Conservation (phyloP, 1,140 invertebrate species). For the Chelonus insularis region DNA sequence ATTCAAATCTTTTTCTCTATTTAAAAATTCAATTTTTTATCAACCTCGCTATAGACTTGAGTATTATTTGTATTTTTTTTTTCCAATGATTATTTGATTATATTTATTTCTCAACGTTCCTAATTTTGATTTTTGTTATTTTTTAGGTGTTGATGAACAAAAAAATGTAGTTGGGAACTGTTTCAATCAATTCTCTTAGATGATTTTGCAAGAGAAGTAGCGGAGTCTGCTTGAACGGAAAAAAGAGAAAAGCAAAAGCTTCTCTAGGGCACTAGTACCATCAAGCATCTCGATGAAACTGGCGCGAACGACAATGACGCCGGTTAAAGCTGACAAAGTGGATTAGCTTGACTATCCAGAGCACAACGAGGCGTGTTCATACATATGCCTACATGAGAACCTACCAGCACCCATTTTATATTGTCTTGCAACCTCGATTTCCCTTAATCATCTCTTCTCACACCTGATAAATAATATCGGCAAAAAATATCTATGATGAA, state of each 20-base stretch:
- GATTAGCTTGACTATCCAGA: conserved; percentile 15
- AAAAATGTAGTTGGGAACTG: no score
- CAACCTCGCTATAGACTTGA: no score
- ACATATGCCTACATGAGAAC: neutral
- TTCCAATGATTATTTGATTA: no score
- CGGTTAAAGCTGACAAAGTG: conserved; percentile 23
- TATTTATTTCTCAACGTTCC: no score
- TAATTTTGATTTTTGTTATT: no score
- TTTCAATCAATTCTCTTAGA: no score
- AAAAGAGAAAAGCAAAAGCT: neutral
- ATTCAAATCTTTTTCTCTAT: no score
- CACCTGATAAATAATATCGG: neutral
- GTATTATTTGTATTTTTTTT: no score
- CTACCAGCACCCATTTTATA: conserved; percentile 8
- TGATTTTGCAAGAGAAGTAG: no score
- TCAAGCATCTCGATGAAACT: conserved; percentile 18
- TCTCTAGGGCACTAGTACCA: neutral
- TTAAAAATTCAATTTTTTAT: no score
- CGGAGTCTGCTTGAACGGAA: neutral
- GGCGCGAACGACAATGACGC: conserved; percentile 9
- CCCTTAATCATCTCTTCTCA: neutral
- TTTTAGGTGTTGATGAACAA: no score
- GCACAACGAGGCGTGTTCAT: conserved; percentile 11
- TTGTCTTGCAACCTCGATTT: conserved; percentile 15
- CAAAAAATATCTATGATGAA: neutral